Evolutionary conservation across 2,797 vertebrate species (phyloP), one percentile per base, ranked within the genome.

Genomic region (Emys orbicularis): DNA sequence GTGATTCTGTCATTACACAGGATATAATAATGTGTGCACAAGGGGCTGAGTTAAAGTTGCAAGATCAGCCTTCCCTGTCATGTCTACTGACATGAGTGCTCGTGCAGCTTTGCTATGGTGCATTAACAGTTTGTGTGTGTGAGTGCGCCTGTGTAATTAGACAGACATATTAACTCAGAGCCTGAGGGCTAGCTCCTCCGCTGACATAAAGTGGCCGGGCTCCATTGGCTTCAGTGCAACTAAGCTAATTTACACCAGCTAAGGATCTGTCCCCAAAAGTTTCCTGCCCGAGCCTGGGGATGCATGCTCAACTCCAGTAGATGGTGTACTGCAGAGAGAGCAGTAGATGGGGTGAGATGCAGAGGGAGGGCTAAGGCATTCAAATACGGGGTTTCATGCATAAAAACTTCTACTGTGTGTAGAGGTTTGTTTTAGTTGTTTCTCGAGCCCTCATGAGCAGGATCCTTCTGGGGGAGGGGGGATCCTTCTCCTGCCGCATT

Each of bases 121-220:
- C 54, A 27, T 27, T 56, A 56, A 56, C 54, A 56, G 23, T 15
- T 29, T 59, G 29, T 59, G 12, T 31, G 57, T 7, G 57, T 15
- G 57, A 6, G 12, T 5, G 3, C 23, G 18, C 0, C 0, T 12
- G 2, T 56, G 16, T 91, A 80, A 84, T 72, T 2, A 52, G 0
- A 1, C 29, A 34, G 79, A 86, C 76, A 21, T 6, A 23, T 3
- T 5, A 54, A 72, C 10, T 23, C 34, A 13, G 10, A 57, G 57
- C 76, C 54, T 41, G 8, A 89, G 79, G 18, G 68, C 1, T 0
- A 0, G 19, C 80, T 80, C 12, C 29, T 59, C 29, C 15, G 29
- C 29, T 13, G 29, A 12, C 12, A 59, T 59, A 31, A 59, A 15
- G 6, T 59, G 57, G 29, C 57, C 31, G 6, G 12, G 57, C 29